A percentile compares a stretch with the other conserved stretches of the same genome.
Evolutionary conservation across 2,888 invertebrate species (phyloP).

Genomic region (Euplagia quadripunctaria): DNA sequence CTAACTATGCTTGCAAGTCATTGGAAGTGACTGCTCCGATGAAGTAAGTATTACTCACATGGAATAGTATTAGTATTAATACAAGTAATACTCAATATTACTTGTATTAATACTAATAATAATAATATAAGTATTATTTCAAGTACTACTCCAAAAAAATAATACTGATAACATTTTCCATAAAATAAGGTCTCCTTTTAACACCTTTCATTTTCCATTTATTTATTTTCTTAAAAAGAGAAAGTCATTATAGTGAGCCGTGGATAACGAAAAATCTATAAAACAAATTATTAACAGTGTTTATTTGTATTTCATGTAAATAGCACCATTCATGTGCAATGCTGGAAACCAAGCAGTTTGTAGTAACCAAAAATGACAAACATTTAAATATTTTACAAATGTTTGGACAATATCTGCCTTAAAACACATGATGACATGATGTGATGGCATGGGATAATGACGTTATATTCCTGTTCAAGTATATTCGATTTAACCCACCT

Average conservation of each 20-base stretch:
- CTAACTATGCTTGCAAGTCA: slow-evolving; percentile 79
- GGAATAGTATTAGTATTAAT: not conserved
- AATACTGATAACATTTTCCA: too few relatives aligned
- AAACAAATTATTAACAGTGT: not conserved
- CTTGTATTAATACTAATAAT: not conserved
- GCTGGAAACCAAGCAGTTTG: not conserved
- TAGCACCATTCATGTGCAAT: not conserved
- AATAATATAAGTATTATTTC: not conserved
- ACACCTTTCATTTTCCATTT: too few relatives aligned
- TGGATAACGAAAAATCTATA: too few relatives aligned
- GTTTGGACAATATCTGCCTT: too few relatives aligned
- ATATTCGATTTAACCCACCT: too few relatives aligned
- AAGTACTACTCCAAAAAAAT: not conserved
- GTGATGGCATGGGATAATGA: not conserved
- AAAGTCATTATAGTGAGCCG: too few relatives aligned
- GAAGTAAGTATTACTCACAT: slow-evolving; percentile 68
- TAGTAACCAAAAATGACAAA: not conserved
- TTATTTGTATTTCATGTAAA: not conserved
- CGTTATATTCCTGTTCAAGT: too few relatives aligned
- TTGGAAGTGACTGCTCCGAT: slow-evolving; percentile 75
- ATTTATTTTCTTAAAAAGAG: too few relatives aligned
- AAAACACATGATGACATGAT: not conserved
- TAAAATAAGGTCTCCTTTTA: too few relatives aligned
- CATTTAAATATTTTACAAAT: not conserved
- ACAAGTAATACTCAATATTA: not conserved